phyloP scores from a whole-genome alignment of 1,140 invertebrate genomes.

The Diploscapter pachys region DNA sequence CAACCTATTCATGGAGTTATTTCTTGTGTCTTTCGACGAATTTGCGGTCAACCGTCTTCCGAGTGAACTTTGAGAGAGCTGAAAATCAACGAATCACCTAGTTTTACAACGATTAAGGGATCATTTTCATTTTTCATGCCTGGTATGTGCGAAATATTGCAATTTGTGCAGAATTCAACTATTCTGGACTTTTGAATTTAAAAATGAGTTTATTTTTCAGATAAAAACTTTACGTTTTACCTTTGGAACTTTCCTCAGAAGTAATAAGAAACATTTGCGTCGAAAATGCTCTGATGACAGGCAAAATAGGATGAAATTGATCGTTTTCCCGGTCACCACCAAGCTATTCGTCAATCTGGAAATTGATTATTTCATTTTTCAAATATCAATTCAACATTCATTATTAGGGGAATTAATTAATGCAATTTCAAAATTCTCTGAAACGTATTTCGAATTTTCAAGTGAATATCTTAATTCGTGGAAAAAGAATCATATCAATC shows the following conservation, averaged over 20 bases:
- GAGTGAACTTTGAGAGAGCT: no score
- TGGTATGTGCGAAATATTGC: no score
- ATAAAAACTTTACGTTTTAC: constrained; percentile 25
- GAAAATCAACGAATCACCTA: no score
- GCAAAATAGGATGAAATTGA: constrained; percentile 57
- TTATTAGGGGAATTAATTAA: neutral
- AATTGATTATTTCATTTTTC: neutral
- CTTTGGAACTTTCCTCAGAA: constrained; percentile 51
- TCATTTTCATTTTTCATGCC: no score
- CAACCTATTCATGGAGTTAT: no score
- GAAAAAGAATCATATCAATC: neutral
- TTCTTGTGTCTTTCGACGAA: no score
- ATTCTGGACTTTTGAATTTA: no score
- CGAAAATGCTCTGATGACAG: constrained; percentile 56
- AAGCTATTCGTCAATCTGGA: constrained; percentile 49
- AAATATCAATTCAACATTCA: constrained; percentile 3
- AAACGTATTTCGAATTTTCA: no score
- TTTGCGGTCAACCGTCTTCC: no score
- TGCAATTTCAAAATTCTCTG: no score
- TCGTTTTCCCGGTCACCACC: constrained; percentile 54
- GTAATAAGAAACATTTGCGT: constrained; percentile 45
- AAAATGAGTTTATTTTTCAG: neutral
- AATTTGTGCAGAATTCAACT: no score
- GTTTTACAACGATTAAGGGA: no score
- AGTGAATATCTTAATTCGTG: neutral